Base-by-base conservation (phyloP, 2,113 vertebrate species). In the Garra rufa region DNA sequence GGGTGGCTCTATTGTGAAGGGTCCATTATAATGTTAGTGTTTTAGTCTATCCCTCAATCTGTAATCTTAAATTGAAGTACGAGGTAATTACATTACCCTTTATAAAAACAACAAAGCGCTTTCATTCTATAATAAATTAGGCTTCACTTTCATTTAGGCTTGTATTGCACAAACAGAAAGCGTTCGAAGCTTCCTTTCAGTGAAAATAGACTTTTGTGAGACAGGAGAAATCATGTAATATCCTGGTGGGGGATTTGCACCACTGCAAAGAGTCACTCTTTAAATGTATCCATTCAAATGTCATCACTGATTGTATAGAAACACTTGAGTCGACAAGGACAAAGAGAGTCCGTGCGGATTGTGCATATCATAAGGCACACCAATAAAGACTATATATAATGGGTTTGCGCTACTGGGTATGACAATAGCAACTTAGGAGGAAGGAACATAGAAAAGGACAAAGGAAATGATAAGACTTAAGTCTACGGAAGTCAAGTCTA, bases 41-140 rank as follows among this genome's bases (percentile, higher is more conserved):
- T 30, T 57, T 82, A 26, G 41, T 52, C 50, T 13, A 69, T 81
- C 59, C 59, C 21, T 34, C 50, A 48, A 48, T 74, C n/a, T 26
- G 19, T 79, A 71, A 55, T 84, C 59, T 77, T 85, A 46, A 46
- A 74, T 83, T 82, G 46, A 70, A 84, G 43, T 67, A 77, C 30
- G 13, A 69, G 26, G 71, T 87, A 87, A 89, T 89, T 84, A 89
- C 81, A 89, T 87, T 87, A 89, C 82, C 67, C 84, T 87, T 89
- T 85, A 76, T 81, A 55, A 87, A 85, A 82, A 80, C 78, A 85
- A 85, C 46, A 76, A 44, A 83, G 79, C 38, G 76, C 71, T 81
- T 84, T 76, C 55, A 67, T 59, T 52, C 13, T 81, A 55, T 89
- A 82, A 86, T 89, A 86, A 83, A 89, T 87, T 63, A 76, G 84